A percentile compares a stretch with the other conserved stretches of the same genome.
These are phyloP conservation scores for Parnassius apollo DNA, from an alignment of 2,888 invertebrate species.

Conservation along the genomic window DNA sequence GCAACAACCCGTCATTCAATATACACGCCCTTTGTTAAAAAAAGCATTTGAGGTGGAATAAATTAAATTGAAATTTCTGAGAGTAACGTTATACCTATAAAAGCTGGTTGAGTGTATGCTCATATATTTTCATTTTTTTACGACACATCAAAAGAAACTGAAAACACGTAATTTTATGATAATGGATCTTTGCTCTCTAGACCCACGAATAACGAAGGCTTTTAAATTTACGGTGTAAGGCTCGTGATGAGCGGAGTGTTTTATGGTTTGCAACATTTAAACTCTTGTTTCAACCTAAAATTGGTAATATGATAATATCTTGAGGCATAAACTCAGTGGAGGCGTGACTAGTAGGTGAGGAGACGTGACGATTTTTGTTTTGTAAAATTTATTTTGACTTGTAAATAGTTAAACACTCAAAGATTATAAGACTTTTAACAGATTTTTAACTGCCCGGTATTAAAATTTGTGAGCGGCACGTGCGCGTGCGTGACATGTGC, in stretches of 20 bases:
- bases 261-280: conserved; percentile 66
- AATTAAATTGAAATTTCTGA: conserved; percentile 33
- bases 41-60: conserved; percentile 27
- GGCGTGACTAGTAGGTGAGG: conserved; percentile 16
- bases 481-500: too few species aligned
- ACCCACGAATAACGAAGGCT: conserved; percentile 65
- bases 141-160: conserved; percentile 78
- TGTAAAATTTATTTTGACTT: not conserved
- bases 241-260: conserved; percentile 60
- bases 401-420: conserved; percentile 1
- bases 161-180: conserved; percentile 77
- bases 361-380: conserved; percentile 26
- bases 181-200: conserved; percentile 66
- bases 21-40: conserved; percentile 6
- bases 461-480: too few species aligned
- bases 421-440: not conserved
- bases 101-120: conserved; percentile 43
- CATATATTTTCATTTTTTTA: conserved; percentile 67
- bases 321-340: conserved; percentile 36
- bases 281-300: conserved; percentile 35
- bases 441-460: too few species aligned
- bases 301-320: conserved; percentile 27
- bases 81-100: conserved; percentile 15
- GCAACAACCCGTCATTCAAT: conserved; percentile 9
- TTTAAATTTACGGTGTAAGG: conserved; percentile 72